Conservation (phyloP, 2,113 vertebrate genomes). For the Oreocharis arfaki region DNA sequence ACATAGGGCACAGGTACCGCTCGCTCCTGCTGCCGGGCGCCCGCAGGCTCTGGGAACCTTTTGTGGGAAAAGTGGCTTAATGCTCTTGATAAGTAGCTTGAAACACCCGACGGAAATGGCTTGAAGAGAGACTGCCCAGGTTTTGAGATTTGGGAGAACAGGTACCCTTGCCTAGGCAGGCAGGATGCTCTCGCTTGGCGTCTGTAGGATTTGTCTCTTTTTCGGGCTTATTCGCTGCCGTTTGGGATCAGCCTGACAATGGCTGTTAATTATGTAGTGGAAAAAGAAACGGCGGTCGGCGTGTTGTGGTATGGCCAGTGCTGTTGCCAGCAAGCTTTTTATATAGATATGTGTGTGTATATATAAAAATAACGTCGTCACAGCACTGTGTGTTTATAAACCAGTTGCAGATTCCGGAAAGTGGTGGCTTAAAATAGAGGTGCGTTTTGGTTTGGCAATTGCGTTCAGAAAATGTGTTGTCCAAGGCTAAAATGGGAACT, state of each 20-base stretch:
- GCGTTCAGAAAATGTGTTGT: background rate
- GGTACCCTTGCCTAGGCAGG: background rate
- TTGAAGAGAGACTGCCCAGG: background rate
- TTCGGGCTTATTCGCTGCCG: background rate
- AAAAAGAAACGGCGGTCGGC: background rate
- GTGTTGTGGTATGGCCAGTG: background rate
- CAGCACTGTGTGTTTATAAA: background rate
- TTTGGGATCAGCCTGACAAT: background rate
- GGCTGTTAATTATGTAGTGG: background rate
- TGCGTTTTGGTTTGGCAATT: background rate
- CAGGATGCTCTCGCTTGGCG: background rate
- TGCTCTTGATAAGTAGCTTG: background rate
- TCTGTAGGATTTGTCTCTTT: background rate
- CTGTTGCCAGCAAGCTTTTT: background rate
- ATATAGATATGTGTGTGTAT: fast-evolving
- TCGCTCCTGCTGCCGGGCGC: background rate
- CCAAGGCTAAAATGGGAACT: background rate
- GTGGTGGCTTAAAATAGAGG: background rate
- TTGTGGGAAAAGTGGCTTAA: background rate
- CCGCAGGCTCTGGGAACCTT: background rate
- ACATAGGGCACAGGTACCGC: background rate
- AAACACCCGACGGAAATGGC: background rate
- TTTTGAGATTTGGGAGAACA: fast-evolving
- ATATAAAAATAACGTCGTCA: background rate
- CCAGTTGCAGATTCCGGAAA: background rate